Conservation (phyloP, 2,888 invertebrate genomes). For the Clitarchus hookeri region DNA sequence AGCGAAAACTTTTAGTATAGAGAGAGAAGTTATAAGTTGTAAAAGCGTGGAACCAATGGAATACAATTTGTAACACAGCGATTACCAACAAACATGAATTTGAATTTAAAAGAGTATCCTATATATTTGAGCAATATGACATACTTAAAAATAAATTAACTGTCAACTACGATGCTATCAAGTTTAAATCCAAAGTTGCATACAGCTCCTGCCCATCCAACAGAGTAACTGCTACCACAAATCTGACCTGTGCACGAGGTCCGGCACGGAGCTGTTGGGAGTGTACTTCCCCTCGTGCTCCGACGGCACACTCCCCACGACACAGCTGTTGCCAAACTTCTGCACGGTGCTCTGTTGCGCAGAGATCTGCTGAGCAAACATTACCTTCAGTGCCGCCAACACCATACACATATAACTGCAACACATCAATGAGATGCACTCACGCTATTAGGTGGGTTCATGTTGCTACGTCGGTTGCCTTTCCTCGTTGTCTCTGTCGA, state of each 20-base stretch:
- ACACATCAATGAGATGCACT: background rate
- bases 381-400: background rate
- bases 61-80: too few relatives aligned
- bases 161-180: too few relatives aligned
- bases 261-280: slow-evolving; percentile 68
- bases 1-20: too few relatives aligned
- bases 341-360: slow-evolving; percentile 36
- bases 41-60: too few relatives aligned
- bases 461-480: slow-evolving; percentile 47
- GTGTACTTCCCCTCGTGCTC: slow-evolving; percentile 81
- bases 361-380: background rate
- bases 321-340: slow-evolving; percentile 58
- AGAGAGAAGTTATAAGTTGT: too few relatives aligned
- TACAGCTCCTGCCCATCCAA: too few relatives aligned
- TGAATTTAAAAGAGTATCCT: too few relatives aligned
- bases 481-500: slow-evolving; percentile 73
- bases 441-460: slow-evolving; percentile 32
- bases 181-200: too few relatives aligned
- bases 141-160: too few relatives aligned
- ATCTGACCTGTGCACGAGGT: slow-evolving; percentile 60
- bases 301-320: background rate
- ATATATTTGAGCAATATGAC: too few relatives aligned
- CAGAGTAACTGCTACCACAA: background rate
- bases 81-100: too few relatives aligned
- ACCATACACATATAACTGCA: background rate